Conservation (phyloP, 1,140 invertebrate species). For the Muscidifurax raptorellus region DNA sequence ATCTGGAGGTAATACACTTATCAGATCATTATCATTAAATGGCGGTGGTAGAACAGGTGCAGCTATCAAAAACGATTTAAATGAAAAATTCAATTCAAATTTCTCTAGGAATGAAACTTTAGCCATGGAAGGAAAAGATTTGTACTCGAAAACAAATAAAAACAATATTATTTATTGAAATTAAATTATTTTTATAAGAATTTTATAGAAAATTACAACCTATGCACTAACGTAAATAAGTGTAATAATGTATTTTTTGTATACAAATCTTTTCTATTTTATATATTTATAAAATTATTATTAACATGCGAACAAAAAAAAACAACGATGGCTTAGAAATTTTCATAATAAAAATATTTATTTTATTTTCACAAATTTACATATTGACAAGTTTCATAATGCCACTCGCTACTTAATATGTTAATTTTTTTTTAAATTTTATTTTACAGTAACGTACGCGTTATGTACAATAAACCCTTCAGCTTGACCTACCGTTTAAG, state of each 20-base stretch:
- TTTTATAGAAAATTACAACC: constrained; percentile 10
- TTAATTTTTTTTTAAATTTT: constrained; percentile 38
- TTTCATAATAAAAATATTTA: constrained; percentile 49
- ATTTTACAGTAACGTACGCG: constrained; percentile 58
- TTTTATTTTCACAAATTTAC: constrained; percentile 44
- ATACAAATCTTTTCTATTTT: constrained; percentile 46
- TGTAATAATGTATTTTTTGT: constrained; percentile 16
- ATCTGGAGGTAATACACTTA: neutral
- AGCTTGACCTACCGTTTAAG: constrained; percentile 53
- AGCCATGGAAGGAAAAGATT: constrained; percentile 27
- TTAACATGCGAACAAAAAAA: constrained; percentile 18
- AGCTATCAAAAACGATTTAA: neutral
- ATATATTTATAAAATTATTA: constrained; percentile 29
- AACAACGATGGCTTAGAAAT: neutral
- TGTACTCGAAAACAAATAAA: constrained; percentile 21
- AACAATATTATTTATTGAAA: constrained; percentile 20
- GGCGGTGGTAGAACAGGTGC: neutral
- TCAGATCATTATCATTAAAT: neutral
- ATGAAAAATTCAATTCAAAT: too few species aligned
- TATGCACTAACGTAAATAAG: constrained; percentile 5
- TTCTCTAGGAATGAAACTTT: too few species aligned
- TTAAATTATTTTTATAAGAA: neutral
- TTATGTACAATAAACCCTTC: constrained; percentile 61
- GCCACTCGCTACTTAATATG: neutral
- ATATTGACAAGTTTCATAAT: constrained; percentile 26